Evolutionary conservation across 2,888 invertebrate species (phyloP).

Genomic region (Copidosoma aretas): DNA sequence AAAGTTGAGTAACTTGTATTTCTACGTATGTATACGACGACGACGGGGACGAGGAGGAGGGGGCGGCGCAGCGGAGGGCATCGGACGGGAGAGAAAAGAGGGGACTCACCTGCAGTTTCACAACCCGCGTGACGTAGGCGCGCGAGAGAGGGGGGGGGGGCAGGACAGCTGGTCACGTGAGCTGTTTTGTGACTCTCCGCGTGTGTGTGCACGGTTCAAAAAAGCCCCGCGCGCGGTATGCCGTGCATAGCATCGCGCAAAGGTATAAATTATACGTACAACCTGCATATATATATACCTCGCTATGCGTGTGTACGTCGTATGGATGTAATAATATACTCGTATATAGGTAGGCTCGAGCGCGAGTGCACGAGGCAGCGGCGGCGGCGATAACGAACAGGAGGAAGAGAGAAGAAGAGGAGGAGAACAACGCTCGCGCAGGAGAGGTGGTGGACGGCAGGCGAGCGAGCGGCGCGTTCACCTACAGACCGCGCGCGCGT

Average conservation of each 20-base stretch:
- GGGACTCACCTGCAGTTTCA: constrained; percentile 59
- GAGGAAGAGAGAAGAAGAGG: not conserved
- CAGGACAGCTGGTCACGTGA: constrained; percentile 55
- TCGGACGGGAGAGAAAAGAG: constrained; percentile 1
- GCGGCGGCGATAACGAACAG: not conserved
- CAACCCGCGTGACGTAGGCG: constrained; percentile 59
- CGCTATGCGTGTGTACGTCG: too few relatives aligned
- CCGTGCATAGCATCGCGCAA: too few relatives aligned
- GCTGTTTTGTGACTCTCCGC: constrained; percentile 21
- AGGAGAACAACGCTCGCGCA: too few relatives aligned
- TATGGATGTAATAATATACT: too few relatives aligned
- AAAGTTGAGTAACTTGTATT: too few relatives aligned
- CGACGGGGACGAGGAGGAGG: too few relatives aligned
- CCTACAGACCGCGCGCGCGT: constrained; percentile 9
- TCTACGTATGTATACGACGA: too few relatives aligned
- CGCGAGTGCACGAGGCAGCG: not conserved
- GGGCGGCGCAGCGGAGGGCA: too few relatives aligned
- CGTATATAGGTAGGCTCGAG: not conserved
- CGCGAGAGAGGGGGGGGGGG: not conserved
- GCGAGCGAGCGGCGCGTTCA: constrained; percentile 3
- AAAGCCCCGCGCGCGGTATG: too few relatives aligned
- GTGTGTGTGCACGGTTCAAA: too few relatives aligned
- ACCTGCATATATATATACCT: too few relatives aligned
- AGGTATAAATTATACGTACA: too few relatives aligned
- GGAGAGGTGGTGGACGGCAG: not conserved